phyloP scores from a whole-genome alignment of 2,113 vertebrate species.

The Brachyhypopomus occidentalis region DNA sequence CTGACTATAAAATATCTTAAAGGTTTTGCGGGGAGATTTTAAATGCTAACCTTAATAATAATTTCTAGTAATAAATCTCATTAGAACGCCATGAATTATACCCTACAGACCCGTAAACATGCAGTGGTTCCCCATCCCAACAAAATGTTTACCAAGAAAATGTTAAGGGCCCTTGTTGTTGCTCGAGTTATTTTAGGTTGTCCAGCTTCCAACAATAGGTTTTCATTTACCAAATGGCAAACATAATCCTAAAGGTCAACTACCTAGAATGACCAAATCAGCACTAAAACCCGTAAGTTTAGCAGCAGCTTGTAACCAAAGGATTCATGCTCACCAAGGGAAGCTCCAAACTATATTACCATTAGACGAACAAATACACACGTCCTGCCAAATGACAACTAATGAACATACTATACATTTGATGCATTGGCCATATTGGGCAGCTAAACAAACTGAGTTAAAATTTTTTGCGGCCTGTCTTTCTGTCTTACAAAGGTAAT shows the following conservation, averaged over 20 bases:
- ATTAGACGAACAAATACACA: neutral
- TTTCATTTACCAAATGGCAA: neutral
- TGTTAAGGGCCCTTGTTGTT: neutral
- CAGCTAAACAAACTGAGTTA: neutral
- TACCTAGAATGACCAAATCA: neutral
- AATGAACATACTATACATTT: too few species aligned
- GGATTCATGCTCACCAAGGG: neutral
- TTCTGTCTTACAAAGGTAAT: constrained; percentile 37
- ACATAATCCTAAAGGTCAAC: neutral
- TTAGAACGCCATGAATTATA: too few species aligned
- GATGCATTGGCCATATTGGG: neutral
- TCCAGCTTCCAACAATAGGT: neutral
- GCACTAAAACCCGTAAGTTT: neutral
- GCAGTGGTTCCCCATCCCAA: neutral
- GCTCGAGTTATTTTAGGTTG: neutral
- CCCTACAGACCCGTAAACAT: neutral
- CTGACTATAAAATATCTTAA: too few species aligned
- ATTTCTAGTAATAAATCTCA: too few species aligned
- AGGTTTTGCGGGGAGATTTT: too few species aligned
- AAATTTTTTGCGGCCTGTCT: constrained; percentile 31
- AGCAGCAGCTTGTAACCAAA: neutral
- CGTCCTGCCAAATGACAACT: neutral
- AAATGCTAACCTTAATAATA: too few species aligned
- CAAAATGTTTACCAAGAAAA: neutral
- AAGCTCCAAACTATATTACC: neutral